Base-by-base conservation (phyloP, 2,113 vertebrate species). In the Pterocles orientalis region DNA sequence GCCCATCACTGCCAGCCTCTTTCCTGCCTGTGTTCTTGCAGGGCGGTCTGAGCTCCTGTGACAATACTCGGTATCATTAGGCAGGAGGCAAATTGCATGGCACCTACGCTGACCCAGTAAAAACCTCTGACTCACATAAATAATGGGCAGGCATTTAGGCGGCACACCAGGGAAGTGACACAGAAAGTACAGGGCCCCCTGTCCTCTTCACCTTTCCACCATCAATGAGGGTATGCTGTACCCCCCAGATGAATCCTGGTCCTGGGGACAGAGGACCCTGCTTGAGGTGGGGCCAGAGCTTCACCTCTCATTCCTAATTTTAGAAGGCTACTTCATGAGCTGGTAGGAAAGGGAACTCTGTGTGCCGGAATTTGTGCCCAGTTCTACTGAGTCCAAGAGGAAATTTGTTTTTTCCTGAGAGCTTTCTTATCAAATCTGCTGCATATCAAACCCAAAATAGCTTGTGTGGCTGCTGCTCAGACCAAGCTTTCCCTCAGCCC, bases 381-480 rank as follows among this genome's bases (percentile, higher is more conserved):
- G 79, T 89, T 87, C 75, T 88, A 71, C 47, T 1, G 83, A 85
- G 61, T 92, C 86, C 94, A 94, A 95, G 89, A 97, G 92, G 95
- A 97, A 97, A 96, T 96, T 87, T 79, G 95, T 60, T 85, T 90
- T 93, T 97, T 97, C 94, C 96, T 96, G 92, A 94, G 87, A 95
- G 92, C 85, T 96, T 96, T 95, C 96, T 96, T 97, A 97, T 97
- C 96, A 96, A 97, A 97, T 80, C 84, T 97, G 78, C 72, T 75
- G 58, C 60, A 6, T 78, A 95, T 96, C 86, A 84, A 92, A 79
- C 61, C 64, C 79, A 77, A 94, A 97, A 96, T 95, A 97, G 71
- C 72, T 72, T n/a, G 75, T 88, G 77, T 88, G 60, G 82, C 61
- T 86, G 91, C 78, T 70, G 72, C 23, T 94, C 78, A 80, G 48